Evolutionary conservation across 2,113 vertebrate genomes (phyloP).

Genomic region (Murina feae): DNA sequence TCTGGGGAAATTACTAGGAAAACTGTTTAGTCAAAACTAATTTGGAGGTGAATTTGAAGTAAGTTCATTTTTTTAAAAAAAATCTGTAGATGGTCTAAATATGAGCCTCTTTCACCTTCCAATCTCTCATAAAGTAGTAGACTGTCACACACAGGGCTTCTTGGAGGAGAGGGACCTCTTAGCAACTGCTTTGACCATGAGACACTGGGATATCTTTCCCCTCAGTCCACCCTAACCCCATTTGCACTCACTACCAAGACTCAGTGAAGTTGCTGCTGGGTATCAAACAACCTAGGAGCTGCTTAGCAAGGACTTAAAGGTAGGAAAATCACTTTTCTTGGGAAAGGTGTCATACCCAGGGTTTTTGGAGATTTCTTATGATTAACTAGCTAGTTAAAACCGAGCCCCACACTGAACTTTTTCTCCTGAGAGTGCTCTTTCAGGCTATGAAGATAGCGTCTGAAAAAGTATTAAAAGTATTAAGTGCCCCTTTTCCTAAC

Average conservation of each 20-base stretch:
- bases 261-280: not conserved
- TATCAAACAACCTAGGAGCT: not conserved
- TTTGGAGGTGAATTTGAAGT: not conserved
- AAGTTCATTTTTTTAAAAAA: not conserved
- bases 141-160: not conserved
- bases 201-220: not conserved
- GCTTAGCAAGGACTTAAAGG: not conserved
- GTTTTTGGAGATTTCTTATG: not conserved
- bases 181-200: not conserved
- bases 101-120: not conserved
- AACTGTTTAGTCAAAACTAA: not conserved
- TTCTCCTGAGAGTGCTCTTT: not conserved
- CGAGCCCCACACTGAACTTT: not conserved
- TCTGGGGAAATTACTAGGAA: not conserved
- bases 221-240: not conserved
- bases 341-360: not conserved
- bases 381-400: constrained; percentile 9
- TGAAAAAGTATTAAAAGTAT: constrained; percentile 15
- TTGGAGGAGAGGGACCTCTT: not conserved
- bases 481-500: not conserved
- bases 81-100: not conserved
- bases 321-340: not conserved
- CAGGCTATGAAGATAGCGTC: not conserved
- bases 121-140: not conserved
- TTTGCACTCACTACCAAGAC: not conserved